Base-by-base conservation (phyloP, 2,888 invertebrate species). In the Tricholauxania praeusta region DNA sequence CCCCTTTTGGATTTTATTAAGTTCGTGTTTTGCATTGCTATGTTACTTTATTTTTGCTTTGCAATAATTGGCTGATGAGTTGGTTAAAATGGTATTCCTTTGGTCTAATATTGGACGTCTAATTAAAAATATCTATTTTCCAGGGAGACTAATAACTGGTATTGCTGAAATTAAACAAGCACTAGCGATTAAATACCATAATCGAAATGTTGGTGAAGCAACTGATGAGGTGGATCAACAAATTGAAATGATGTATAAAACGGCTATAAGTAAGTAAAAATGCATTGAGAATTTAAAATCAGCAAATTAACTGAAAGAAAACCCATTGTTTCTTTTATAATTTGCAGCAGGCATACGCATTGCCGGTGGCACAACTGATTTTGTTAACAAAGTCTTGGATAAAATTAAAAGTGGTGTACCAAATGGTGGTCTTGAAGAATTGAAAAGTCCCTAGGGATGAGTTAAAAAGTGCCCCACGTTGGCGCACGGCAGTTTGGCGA, bases 351-450 rank as follows among this genome's bases (percentile, higher is more conserved):
- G 93, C 88, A 88, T 93, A 69, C 93, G 92, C 89, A 95, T 98
- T 84, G 98, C 96, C 67, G 97, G 96, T 69, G 91, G 93, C 81
- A 94, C 97, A 64, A 96, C 97, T 14, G 97, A 97, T 81, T 98
- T 94, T 87, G 98, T 98, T 55, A 98, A 98, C 87, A 93, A 92
- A 88, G 93, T 98, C 74, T 89, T 98, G 87, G 96, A 96, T 74
- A 96, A 94, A 86, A 93, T 97, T 71, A 94, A 92, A 87, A 88
- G 90, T 75, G 97, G 96, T 49, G 92, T 93, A 82, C 90, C 91
- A 70, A 92, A 92, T 80, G 94, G 94, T 78, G 94, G 94, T 69
- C 88, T 95, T 77, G 92, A 93, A 81, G 94, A 95, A 78, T 88
- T 93, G 81, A 91, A 91, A 83, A 83, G 83, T 73, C 82, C 82